Conservation (phyloP, 1,140 invertebrate genomes). For the Onthophagus taurus region DNA sequence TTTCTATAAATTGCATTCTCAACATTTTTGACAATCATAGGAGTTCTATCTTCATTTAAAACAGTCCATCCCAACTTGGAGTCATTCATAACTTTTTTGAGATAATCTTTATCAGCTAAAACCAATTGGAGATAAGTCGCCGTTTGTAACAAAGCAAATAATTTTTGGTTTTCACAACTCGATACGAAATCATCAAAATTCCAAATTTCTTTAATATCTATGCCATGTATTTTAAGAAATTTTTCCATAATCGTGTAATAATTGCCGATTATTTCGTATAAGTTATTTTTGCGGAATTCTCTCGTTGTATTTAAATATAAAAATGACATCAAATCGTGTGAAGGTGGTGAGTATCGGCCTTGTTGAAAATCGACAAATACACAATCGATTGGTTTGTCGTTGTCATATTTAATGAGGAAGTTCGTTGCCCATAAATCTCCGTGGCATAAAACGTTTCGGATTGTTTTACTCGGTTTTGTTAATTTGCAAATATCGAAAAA, state of each 20-base stretch:
- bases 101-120: constrained; percentile 14
- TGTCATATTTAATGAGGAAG: constrained; percentile 35
- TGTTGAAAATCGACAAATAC: constrained; percentile 41
- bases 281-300: constrained; percentile 27
- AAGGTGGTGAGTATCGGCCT: constrained; percentile 37
- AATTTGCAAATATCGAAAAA: constrained; percentile 14
- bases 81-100: constrained; percentile 19
- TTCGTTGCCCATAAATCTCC: constrained; percentile 40
- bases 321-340: constrained; percentile 38
- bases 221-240: constrained; percentile 15
- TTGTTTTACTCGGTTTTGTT: constrained; percentile 19
- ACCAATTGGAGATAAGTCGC: constrained; percentile 25
- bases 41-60: constrained; percentile 20
- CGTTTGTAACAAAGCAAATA: constrained; percentile 22
- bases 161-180: constrained; percentile 24
- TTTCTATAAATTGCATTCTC: constrained; percentile 18
- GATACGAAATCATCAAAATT: constrained; percentile 21
- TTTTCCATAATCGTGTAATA: constrained; percentile 24
- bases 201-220: constrained; percentile 18
- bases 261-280: constrained; percentile 20
- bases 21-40: constrained; percentile 19
- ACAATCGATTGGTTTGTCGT: constrained; percentile 31
- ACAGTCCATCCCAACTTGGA: constrained; percentile 9
- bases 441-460: constrained; percentile 35
- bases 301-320: constrained; percentile 37